Evolutionary conservation across 2,113 vertebrate species (phyloP), one percentile per base, ranked within the genome.

Genomic region (Gallinago jamesoni): DNA sequence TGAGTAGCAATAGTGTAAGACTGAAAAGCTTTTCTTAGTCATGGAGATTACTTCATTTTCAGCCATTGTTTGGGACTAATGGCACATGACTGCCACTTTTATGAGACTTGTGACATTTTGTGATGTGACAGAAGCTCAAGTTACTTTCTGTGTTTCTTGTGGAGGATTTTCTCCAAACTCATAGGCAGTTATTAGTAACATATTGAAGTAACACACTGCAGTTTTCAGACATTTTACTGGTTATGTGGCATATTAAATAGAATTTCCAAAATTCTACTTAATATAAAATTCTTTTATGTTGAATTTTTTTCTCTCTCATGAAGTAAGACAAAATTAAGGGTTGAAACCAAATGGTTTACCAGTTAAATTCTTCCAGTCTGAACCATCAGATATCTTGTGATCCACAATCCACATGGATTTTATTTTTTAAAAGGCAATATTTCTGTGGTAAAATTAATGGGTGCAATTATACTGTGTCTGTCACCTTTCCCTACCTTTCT

Each of bases 11-110:
- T 63, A 77, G 78, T 22, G 20, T 55, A 7, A 75, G 48, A 39
- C 3, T 59, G 68, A 93, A 68, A 87, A 81, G 90, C 92, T 91
- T 52, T 88, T 56, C 84, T 92, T 84, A 87, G 69, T 91, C 74
- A 79, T 83, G 53, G 90, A 77, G 74, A 79, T 92, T 22, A 84
- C 60, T 90, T 87, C 17, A 69, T 90, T 95, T 92, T 79, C 53
- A 87, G 88, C 73, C 66, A 76, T 81, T 93, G 68, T 92, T 93
- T 70, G 52, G 59, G 56, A 90, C 75, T 86, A 48, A 35, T 88
- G 91, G 52, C 75, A 90, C 72, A 47, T 52, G 68, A 92, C 22
- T 77, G 8, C 43, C 50, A 23, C 70, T 93, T 52, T 60, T n/a
- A 68, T 77, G 19, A 84, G 63, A 70, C 2, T 37, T 92, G 59